Evolutionary conservation across 2,797 vertebrate species (phyloP), one percentile per base, ranked within the genome.

Genomic region (Pangasius mekongensis): DNA sequence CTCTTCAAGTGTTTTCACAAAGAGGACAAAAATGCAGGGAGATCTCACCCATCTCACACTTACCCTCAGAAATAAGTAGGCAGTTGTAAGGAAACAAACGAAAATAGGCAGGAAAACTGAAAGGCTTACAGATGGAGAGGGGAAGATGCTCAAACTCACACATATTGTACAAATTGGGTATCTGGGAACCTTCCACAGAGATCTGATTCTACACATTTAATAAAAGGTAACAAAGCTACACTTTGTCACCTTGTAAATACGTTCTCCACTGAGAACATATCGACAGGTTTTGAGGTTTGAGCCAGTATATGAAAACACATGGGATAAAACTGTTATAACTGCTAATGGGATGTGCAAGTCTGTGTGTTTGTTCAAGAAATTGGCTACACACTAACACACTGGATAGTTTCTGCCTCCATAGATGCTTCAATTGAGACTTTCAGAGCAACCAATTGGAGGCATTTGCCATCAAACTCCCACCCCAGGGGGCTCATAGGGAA

Each of bases 1-100:
- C 89, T 89, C 90, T 88, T 92, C 89, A 92, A 92, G 91, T 92
- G 90, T 90, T 88, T 89, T 83, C 82, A 92, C 91, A 92, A 91
- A 90, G 87, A 90, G 83, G 83, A 85, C 83, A 90, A 90, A 90
- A 91, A 91, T 90, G 88, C 73, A 81, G 83, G 80, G 73, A 82
- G 87, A 86, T 91, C 90, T 92, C 86, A 74, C 89, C 89, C 91
- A 91, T 90, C 90, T 84, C 87, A 83, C 89, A 86, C 89, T 90
- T 89, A 91, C 88, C 87, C 69, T 86, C 83, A 69, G 71, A 81
- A 87, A 90, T 89, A 89, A 87, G 91, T 87, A 88, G 83, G 52
- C 62, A 74, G 86, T 89, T 89, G 86, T 86, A 80, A 54, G 77
- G 88, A 87, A 87, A 87, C 88, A 90, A 90, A 89, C 11, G 89